Conservation (phyloP, 2,888 invertebrate genomes). For the Lymantria monacha region DNA sequence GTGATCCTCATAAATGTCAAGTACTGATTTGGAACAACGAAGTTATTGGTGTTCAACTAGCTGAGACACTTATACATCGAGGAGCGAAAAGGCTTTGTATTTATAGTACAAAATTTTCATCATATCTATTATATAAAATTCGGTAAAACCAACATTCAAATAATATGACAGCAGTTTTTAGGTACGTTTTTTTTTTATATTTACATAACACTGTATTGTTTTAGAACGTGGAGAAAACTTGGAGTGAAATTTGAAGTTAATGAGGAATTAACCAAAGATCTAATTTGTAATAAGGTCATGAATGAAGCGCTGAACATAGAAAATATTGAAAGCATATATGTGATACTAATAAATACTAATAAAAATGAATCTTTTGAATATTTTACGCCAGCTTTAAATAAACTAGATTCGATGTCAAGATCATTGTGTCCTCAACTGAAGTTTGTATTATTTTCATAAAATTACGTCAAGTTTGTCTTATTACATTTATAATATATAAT, state of each 20-base stretch:
- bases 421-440: not conserved
- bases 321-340: not conserved
- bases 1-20: conserved; percentile 18
- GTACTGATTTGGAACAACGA: conserved; percentile 41
- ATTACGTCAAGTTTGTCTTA: not conserved
- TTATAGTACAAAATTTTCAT: not conserved
- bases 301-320: not conserved
- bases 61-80: conserved; percentile 39
- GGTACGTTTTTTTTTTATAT: not conserved
- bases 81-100: conserved; percentile 38
- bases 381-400: not conserved
- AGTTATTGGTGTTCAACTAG: conserved; percentile 37
- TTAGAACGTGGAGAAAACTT: not conserved
- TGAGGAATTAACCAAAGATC: not conserved
- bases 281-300: not conserved
- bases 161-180: too few relatives aligned
- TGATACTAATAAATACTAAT: not conserved
- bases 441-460: not conserved
- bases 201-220: not conserved
- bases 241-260: not conserved
- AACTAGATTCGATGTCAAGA: not conserved
- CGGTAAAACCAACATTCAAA: too few relatives aligned
- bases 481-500: not conserved
- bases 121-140: not conserved
- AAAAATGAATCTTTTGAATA: not conserved